Conservation (phyloP, 2,113 vertebrate genomes). For the Oryzias woworae region DNA sequence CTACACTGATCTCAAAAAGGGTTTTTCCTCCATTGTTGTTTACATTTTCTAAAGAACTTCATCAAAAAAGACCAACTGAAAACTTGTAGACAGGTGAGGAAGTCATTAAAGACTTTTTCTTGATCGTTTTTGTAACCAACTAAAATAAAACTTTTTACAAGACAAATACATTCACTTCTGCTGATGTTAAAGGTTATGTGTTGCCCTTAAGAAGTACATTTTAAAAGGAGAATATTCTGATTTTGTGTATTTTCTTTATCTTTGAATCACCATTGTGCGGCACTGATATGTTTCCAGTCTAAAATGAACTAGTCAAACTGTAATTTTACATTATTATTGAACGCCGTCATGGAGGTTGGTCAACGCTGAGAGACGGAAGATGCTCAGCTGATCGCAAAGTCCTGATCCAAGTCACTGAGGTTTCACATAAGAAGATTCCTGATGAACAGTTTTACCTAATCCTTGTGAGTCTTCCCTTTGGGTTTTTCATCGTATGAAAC, state of each 20-base stretch:
- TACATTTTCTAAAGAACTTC: not conserved
- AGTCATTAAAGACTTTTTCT: not conserved
- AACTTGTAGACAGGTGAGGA: not conserved
- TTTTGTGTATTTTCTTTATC: not conserved
- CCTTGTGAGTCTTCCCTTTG: constrained; percentile 80
- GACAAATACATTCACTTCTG: not conserved
- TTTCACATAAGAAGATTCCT: not conserved
- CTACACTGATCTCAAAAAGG: too few species aligned
- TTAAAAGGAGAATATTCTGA: not conserved
- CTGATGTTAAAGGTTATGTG: not conserved
- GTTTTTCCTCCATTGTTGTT: not conserved
- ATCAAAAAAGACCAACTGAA: not conserved
- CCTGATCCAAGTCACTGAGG: not conserved
- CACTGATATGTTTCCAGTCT: not conserved
- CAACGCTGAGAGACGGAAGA: too few species aligned
- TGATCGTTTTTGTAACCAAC: constrained; percentile 13
- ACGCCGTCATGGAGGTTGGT: too few species aligned
- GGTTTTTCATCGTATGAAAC: constrained; percentile 90
- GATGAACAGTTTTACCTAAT: constrained; percentile 63
- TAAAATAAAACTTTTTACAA: not conserved
- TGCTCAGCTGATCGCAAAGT: not conserved
- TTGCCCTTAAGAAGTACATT: not conserved
- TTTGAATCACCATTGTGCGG: not conserved
- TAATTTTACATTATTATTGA: not conserved
- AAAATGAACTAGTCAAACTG: not conserved